Conservation (phyloP, 2,113 vertebrate species). For the Protomyctophum bolini region DNA sequence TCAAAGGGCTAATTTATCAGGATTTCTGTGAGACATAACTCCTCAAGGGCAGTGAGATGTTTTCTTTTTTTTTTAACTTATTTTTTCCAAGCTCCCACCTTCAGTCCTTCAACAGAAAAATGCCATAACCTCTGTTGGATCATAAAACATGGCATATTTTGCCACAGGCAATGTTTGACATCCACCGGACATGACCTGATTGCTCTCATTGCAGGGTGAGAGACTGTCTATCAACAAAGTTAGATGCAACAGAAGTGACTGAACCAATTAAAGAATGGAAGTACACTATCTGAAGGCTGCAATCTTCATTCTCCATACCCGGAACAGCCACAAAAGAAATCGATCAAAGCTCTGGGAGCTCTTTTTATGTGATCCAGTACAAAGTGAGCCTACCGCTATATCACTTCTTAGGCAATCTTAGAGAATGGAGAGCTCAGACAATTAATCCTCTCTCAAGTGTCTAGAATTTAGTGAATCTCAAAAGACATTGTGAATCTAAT, state of each 20-base stretch:
- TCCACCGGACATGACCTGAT: conserved; percentile 37
- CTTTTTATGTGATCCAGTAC: conserved; percentile 19
- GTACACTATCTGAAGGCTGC: conserved; percentile 22
- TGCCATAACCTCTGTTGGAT: conserved; percentile 7
- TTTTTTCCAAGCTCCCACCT: conserved; percentile 16
- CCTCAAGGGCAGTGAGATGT: conserved; percentile 14
- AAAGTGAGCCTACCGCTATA: conserved; percentile 24
- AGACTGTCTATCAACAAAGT: conserved; percentile 29
- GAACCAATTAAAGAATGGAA: background rate
- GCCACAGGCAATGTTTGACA: conserved; percentile 35
- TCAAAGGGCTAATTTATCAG: conserved; percentile 32
- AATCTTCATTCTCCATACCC: conserved; percentile 12
- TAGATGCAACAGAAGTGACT: conserved; percentile 7
- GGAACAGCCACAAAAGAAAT: conserved; percentile 31
- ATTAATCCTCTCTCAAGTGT: conserved; percentile 47
- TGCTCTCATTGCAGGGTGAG: conserved; percentile 30
- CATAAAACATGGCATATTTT: conserved; percentile 27
- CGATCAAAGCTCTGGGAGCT: conserved; percentile 34
- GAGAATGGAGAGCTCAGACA: background rate
- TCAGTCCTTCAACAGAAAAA: conserved; percentile 40
- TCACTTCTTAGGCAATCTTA: conserved; percentile 29
- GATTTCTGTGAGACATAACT: conserved; percentile 7
- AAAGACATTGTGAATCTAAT: conserved; percentile 33
- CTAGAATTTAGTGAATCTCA: conserved; percentile 28
- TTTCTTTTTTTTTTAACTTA: too few species aligned